A percentile compares a stretch with the other conserved stretches of the same genome.
Evolutionary conservation across 2,797 vertebrate species (phyloP).

Genomic region (Melopsittacus undulatus): DNA sequence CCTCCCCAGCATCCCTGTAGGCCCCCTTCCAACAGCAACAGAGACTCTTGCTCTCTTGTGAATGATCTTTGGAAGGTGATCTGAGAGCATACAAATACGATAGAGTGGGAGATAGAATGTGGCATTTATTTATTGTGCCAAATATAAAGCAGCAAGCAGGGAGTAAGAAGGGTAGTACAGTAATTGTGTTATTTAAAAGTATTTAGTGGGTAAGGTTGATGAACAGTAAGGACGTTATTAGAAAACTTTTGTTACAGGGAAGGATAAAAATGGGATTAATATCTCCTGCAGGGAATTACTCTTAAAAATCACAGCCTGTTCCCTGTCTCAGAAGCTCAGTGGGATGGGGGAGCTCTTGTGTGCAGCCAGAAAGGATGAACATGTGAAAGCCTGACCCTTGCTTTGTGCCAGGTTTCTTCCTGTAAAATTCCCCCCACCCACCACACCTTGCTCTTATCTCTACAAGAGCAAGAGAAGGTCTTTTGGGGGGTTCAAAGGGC

Average conservation of each 20-base stretch:
- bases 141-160: background rate
- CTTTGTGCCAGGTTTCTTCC: background rate
- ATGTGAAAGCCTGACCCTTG: background rate
- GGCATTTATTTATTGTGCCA: background rate
- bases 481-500: background rate
- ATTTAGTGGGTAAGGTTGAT: background rate
- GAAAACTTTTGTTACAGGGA: slow-evolving; percentile 32
- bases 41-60: background rate
- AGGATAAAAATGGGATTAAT: slow-evolving; percentile 42
- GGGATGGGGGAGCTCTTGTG: background rate
- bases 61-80: background rate
- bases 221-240: background rate
- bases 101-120: background rate
- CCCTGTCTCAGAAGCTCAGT: background rate
- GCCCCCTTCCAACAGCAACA: no score
- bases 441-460: background rate
- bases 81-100: fast-evolving
- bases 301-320: slow-evolving; percentile 1
- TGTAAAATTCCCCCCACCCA: background rate
- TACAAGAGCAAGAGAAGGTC: background rate
- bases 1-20: no score
- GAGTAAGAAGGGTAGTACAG: background rate
- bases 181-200: background rate
- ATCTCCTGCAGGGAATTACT: background rate
- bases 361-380: background rate